Percentiles rank a stretch among this genome's conserved stretches.
These are phyloP conservation scores for Eidolon dupreanum DNA, from an alignment of 2,797 vertebrate genomes.

Conservation along the genomic window DNA sequence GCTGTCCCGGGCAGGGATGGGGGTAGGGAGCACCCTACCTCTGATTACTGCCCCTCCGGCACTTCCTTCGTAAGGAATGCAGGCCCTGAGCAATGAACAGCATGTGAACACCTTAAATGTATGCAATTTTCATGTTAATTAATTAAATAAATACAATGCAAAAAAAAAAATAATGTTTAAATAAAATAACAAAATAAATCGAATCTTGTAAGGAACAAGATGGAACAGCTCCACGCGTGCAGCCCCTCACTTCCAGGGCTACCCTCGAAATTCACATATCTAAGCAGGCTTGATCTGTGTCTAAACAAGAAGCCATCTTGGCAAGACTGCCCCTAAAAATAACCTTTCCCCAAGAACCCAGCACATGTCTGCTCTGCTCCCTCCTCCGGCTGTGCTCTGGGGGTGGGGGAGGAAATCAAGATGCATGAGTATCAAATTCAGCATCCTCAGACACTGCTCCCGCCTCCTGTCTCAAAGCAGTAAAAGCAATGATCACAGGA, in stretches of 20 bases:
- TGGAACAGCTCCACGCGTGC: rapidly evolving
- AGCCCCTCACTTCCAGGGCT: not conserved
- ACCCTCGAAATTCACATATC: not conserved
- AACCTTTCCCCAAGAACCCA: constrained; percentile 36
- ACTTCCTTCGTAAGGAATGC: not conserved
- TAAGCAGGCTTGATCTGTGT: not conserved
- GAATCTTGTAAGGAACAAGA: not conserved
- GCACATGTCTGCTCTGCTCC: not conserved
- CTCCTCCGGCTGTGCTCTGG: not conserved
- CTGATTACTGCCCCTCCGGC: not conserved
- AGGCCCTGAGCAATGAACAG: not conserved
- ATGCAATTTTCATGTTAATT: not conserved
- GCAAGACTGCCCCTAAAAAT: constrained; percentile 18
- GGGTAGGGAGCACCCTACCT: not conserved
- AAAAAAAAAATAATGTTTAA: not conserved
- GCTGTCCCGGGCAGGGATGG: not conserved
- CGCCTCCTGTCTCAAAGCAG: not conserved
- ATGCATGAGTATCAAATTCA: not conserved
- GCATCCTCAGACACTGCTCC: not conserved
- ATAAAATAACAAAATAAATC: not conserved
- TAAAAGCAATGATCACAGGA: too few relatives aligned
- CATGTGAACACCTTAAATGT: not conserved
- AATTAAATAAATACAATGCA: not conserved
- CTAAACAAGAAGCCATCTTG: constrained; percentile 7
- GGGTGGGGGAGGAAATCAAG: not conserved